These are phyloP conservation scores for Rhineura floridana DNA, from an alignment of 2,113 vertebrate genomes.

Conservation along the genomic window DNA sequence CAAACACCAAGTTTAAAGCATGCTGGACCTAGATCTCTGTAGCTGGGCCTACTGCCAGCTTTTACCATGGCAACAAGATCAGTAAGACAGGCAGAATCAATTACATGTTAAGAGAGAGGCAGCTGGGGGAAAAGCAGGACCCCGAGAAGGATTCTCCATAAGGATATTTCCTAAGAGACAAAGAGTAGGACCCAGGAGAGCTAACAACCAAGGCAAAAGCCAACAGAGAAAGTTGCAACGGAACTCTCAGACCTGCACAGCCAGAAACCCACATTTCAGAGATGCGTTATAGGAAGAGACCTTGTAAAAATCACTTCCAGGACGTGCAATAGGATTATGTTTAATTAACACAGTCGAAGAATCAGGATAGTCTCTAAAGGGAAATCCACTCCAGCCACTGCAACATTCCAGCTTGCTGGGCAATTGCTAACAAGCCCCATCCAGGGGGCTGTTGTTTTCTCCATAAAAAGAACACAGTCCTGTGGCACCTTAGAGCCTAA, in stretches of 20 bases:
- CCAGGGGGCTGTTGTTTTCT: too few species aligned
- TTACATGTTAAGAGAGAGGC: background rate
- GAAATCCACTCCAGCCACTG: background rate
- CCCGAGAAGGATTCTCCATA: background rate
- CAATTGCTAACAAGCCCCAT: too few species aligned
- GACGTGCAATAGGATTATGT: background rate
- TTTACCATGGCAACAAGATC: background rate
- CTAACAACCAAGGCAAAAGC: background rate
- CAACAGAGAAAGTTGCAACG: background rate
- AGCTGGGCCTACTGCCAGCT: background rate
- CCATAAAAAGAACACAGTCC: too few species aligned
- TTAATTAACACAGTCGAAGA: background rate
- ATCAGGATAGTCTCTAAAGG: background rate
- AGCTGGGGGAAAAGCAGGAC: background rate
- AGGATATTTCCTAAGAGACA: slow-evolving; percentile 3
- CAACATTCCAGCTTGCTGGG: background rate
- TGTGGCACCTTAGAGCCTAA: too few species aligned
- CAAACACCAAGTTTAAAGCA: background rate
- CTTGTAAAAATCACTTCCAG: background rate
- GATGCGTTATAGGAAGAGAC: background rate
- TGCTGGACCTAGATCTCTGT: background rate
- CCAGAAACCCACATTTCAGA: background rate
- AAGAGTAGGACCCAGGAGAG: background rate
- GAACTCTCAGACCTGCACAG: background rate
- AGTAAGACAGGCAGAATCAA: background rate